Percentiles rank a stretch among this genome's conserved stretches.
Conservation (phyloP, 1,140 invertebrate species). For the Drosophila sulfurigaster region DNA sequence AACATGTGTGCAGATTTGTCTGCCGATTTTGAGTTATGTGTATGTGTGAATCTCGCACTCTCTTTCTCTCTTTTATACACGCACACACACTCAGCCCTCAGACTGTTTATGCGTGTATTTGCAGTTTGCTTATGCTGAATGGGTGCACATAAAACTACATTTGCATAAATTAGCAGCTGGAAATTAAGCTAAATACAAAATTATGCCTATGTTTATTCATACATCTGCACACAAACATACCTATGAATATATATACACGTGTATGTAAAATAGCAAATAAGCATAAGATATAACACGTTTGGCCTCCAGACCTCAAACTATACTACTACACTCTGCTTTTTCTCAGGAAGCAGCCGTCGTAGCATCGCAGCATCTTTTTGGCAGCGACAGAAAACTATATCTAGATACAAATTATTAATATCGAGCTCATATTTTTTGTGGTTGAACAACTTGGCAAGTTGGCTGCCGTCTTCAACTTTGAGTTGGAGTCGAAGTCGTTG, state of each 20-base stretch:
- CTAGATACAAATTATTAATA: slow-evolving; percentile 85
- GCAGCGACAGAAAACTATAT: slow-evolving; percentile 65
- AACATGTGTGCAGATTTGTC: slow-evolving; percentile 85
- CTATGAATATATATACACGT: slow-evolving; percentile 16
- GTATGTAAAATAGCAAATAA: slow-evolving; percentile 50
- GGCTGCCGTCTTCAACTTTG: slow-evolving; percentile 57
- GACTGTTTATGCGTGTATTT: slow-evolving; percentile 1
- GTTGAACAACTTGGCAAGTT: slow-evolving; percentile 70
- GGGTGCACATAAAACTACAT: slow-evolving; percentile 57
- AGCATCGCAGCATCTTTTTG: slow-evolving; percentile 55
- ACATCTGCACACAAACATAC: slow-evolving; percentile 23
- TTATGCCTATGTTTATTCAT: slow-evolving; percentile 53
- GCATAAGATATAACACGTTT: slow-evolving; percentile 50
- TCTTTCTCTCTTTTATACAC: neutral
- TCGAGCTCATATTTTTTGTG: slow-evolving; percentile 82
- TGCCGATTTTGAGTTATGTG: slow-evolving; percentile 83
- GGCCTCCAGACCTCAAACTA: slow-evolving; percentile 8
- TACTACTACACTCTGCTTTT: slow-evolving; percentile 2
- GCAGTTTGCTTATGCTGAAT: slow-evolving; percentile 30
- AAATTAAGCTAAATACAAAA: slow-evolving; percentile 75
- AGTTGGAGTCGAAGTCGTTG: slow-evolving; percentile 3
- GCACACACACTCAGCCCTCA: neutral
- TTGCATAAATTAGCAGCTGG: slow-evolving; percentile 81
- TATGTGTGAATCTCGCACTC: slow-evolving; percentile 31
- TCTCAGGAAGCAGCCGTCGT: slow-evolving; percentile 56